These are phyloP conservation scores for Dromiciops gliroides DNA, from an alignment of 2,113 vertebrate species.

Conservation along the genomic window DNA sequence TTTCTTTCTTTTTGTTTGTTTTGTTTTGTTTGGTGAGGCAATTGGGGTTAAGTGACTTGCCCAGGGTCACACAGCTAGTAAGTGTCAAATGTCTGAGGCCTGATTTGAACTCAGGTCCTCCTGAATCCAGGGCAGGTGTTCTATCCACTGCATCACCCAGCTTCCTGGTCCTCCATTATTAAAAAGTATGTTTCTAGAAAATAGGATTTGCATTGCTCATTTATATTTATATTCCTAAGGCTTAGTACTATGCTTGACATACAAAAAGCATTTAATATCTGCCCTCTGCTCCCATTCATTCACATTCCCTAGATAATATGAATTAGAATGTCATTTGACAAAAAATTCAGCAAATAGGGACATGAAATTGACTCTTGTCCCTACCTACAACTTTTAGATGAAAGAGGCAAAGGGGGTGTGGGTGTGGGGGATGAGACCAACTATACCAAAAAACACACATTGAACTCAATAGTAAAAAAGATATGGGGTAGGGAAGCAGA, in stretches of 20 bases:
- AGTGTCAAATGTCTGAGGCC: no score
- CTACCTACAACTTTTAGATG: not conserved
- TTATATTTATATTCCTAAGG: not conserved
- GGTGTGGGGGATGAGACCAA: no score
- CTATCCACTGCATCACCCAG: no score
- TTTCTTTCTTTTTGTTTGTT: no score
- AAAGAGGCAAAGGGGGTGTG: not conserved
- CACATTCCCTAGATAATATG: not conserved
- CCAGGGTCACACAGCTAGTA: no score
- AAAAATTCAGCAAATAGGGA: not conserved
- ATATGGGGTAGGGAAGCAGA: not conserved
- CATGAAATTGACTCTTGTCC: not conserved
- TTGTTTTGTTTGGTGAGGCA: no score
- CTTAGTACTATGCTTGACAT: not conserved
- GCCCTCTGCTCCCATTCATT: not conserved
- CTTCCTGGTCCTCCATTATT: not conserved
- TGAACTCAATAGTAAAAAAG: not conserved
- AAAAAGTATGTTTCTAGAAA: not conserved
- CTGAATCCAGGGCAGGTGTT: no score
- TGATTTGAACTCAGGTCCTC: no score
- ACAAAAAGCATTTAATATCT: not conserved
- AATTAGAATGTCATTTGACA: not conserved
- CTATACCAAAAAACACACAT: not conserved
- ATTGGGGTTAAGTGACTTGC: no score
- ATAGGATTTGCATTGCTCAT: not conserved